Evolutionary conservation across 2,888 invertebrate genomes (phyloP).

Genomic region (Teinopalpus imperialis): DNA sequence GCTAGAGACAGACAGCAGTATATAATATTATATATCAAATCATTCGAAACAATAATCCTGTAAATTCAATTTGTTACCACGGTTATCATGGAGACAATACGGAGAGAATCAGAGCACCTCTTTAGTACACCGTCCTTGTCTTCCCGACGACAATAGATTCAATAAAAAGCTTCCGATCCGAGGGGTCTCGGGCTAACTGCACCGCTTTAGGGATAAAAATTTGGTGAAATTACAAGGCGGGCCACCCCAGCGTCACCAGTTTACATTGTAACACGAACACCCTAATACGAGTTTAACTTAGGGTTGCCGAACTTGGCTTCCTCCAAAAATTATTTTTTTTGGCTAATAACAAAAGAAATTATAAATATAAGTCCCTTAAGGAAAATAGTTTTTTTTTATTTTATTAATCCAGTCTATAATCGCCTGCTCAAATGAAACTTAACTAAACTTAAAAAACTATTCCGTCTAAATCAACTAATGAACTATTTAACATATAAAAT

Average conservation of each 20-base stretch:
- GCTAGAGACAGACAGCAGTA: too few relatives aligned
- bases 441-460: too few relatives aligned
- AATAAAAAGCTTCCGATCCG: constrained; percentile 50
- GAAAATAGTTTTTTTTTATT: too few relatives aligned
- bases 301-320: constrained; percentile 44
- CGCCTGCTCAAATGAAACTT: too few relatives aligned
- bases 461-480: too few relatives aligned
- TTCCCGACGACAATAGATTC: constrained; percentile 45
- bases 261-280: constrained; percentile 79
- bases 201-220: constrained; percentile 71
- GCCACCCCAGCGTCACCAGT: constrained; percentile 63
- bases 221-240: constrained; percentile 78
- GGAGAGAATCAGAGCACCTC: constrained; percentile 54
- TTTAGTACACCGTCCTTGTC: constrained; percentile 55
- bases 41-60: constrained; percentile 20
- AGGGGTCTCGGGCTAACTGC: constrained; percentile 45
- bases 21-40: too few relatives aligned
- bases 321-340: too few relatives aligned
- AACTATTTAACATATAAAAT: too few relatives aligned
- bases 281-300: constrained; percentile 73
- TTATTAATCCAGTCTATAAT: too few relatives aligned
- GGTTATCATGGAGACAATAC: constrained; percentile 26
- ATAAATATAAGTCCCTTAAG: too few relatives aligned
- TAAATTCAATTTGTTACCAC: constrained; percentile 27
- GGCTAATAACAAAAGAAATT: too few relatives aligned